Evolutionary conservation across 2,888 invertebrate genomes (phyloP).

Genomic region (Mythimna albipuncta): DNA sequence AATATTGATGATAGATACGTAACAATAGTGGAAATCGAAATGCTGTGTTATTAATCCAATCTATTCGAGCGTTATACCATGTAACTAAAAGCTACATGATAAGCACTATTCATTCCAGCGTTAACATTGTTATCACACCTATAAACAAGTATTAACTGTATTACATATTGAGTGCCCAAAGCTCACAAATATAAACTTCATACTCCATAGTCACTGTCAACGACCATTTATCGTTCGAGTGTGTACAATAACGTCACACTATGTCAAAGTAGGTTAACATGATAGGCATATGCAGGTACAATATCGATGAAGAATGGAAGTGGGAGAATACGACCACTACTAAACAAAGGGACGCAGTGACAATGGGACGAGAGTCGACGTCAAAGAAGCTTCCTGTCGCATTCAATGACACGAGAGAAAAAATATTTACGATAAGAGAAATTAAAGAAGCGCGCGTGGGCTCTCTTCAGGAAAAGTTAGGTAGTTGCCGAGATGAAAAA

Average conservation of each 20-base stretch:
- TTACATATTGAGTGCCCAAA: conserved; percentile 3
- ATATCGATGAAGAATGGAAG: conserved; percentile 65
- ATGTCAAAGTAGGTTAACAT: conserved; percentile 79
- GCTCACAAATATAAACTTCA: conserved; percentile 14
- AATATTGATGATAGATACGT: background rate
- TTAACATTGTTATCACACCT: conserved; percentile 2
- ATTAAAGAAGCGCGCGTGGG: conserved; percentile 24
- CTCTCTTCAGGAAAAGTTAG: conserved; percentile 9
- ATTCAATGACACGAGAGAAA: conserved; percentile 57
- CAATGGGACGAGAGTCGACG: conserved; percentile 69
- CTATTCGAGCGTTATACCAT: background rate
- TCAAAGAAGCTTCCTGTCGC: conserved; percentile 68
- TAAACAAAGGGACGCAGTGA: conserved; percentile 69
- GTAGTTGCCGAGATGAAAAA: conserved; percentile 11
- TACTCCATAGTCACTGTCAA: conserved; percentile 10
- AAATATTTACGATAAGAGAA: conserved; percentile 38
- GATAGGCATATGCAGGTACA: conserved; percentile 69
- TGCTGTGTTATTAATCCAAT: background rate
- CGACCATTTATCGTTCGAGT: conserved; percentile 20
- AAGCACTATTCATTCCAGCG: too few species aligned
- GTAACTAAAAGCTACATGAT: background rate
- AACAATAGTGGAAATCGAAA: background rate
- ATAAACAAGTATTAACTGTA: conserved; percentile 1
- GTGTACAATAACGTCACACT: conserved; percentile 59
- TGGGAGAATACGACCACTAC: conserved; percentile 50